Evolutionary conservation across 2,888 invertebrate species (phyloP), one percentile per base, ranked within the genome.

Genomic region (Lutraria lutraria): DNA sequence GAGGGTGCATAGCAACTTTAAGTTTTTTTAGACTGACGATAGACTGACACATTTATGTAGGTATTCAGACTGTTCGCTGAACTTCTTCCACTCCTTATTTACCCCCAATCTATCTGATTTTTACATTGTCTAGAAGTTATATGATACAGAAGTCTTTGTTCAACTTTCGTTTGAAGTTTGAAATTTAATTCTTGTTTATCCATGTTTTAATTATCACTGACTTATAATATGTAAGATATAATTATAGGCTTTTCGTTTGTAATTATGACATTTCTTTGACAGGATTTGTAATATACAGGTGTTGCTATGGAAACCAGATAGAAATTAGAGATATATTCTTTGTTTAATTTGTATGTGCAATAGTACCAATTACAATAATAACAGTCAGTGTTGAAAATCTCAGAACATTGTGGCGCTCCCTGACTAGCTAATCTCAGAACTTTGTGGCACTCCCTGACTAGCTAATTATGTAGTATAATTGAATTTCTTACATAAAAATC

Each of bases 301-400:
- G 76, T 76, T 76, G 29, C 76, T 34, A 76, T 76, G 76, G 76
- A 76, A 76, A 76, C 76, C 29, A 6, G 13, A 76, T n/a, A 16
- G 76, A 34, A 76, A 76, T 25, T 31, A 76, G 19, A 31, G 29
- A 76, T 76, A 76, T 76, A 34, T 76, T 76, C 31, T 76, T 76
- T 76, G 76, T 76, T 76, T 76, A 76, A 76, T 76, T 76, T 31
- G 31, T 76, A 76, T 76, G 76, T 76, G 31, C 25, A 76, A 76
- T 76, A 34, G 29, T 34, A 29, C 19, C 76, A 76, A 76, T 76
- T 76, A 34, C 76, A 31, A 31, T 76, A 76, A 76, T 34, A 34
- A 15, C 31, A 76, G 63, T 34, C 0, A 34, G 15, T 31, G 31
- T 68, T 16, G 76, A 76, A 19, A 25, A 16, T 76, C 76, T 16